A percentile compares a stretch with the other conserved stretches of the same genome.
phyloP scores from a whole-genome alignment of 2,113 vertebrate species.

The Amblyornis subalaris region DNA sequence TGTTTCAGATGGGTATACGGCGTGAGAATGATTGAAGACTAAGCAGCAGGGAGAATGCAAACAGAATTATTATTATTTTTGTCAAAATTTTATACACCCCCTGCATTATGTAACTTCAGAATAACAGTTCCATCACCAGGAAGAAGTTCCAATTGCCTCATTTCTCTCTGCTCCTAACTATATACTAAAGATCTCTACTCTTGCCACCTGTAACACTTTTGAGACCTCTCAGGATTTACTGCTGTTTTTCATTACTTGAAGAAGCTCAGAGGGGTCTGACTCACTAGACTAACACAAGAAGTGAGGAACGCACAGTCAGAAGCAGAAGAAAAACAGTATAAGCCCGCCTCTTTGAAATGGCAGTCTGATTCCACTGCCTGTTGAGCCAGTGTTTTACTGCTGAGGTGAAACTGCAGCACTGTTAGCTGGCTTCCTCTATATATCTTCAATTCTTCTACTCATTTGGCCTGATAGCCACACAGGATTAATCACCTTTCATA shows the following conservation, averaged over 20 bases:
- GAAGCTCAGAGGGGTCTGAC: background rate
- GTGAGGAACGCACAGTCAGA: background rate
- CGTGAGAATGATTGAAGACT: background rate
- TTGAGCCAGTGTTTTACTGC: background rate
- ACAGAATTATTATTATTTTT: background rate
- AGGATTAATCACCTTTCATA: background rate
- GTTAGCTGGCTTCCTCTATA: background rate
- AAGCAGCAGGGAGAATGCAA: background rate
- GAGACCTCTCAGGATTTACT: accelerated
- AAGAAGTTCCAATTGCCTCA: background rate
- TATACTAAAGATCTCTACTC: background rate
- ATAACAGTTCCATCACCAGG: background rate
- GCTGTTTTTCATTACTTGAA: background rate
- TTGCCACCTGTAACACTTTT: background rate
- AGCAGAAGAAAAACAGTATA: background rate
- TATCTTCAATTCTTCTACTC: background rate
- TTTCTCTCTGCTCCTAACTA: background rate
- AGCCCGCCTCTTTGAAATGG: background rate
- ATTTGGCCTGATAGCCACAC: background rate
- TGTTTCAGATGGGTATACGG: background rate
- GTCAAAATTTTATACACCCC: background rate
- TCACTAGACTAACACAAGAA: background rate
- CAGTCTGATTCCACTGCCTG: background rate
- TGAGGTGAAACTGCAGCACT: background rate
- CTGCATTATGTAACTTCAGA: background rate